Percentiles rank a stretch among this genome's conserved stretches.
phyloP scores from a whole-genome alignment of 2,797 vertebrate species.

The Muscicapa comitata region DNA sequence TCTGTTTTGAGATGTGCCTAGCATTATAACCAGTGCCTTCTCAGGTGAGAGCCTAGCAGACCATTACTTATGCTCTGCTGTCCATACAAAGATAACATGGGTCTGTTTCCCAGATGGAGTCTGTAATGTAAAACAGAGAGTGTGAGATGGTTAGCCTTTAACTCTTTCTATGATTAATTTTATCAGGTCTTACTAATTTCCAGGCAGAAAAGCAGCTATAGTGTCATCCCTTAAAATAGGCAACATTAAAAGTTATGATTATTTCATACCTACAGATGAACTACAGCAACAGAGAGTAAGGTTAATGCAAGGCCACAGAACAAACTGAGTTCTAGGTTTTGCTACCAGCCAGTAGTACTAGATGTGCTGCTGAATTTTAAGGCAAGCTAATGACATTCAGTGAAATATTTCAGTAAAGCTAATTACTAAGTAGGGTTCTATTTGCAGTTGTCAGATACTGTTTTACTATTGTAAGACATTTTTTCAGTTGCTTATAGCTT shows the following conservation, averaged over 20 bases:
- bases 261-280: background rate
- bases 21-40: background rate
- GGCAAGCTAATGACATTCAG: background rate
- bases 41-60: background rate
- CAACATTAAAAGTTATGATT: background rate
- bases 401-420: background rate
- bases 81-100: background rate
- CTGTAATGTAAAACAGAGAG: background rate
- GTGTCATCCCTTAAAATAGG: background rate
- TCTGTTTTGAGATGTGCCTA: background rate
- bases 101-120: background rate
- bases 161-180: background rate
- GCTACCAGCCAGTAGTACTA: background rate
- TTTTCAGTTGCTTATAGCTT: background rate
- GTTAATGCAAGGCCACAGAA: background rate
- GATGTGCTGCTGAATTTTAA: background rate
- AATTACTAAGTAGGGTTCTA: background rate
- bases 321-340: background rate
- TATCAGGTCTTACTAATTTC: background rate
- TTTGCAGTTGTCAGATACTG: background rate
- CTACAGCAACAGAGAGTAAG: background rate
- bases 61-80: background rate
- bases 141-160: background rate
- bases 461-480: background rate
- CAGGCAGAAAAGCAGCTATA: background rate